These are phyloP conservation scores for Drymodes brunneopygia DNA, from an alignment of 2,113 vertebrate genomes.

Conservation along the genomic window DNA sequence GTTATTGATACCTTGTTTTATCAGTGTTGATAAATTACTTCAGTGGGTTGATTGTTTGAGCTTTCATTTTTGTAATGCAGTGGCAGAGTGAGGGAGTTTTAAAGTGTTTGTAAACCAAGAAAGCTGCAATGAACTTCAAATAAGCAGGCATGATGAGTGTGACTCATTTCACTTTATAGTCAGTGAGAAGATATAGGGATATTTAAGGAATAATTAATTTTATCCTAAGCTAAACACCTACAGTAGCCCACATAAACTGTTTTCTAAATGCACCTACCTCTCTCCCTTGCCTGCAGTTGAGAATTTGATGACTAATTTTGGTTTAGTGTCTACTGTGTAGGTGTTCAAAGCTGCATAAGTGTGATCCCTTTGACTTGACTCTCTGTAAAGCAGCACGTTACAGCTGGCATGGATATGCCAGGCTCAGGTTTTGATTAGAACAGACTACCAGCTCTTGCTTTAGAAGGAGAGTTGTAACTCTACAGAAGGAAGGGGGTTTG, in stretches of 20 bases:
- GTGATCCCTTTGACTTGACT: background rate
- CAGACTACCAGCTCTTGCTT: background rate
- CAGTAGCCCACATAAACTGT: background rate
- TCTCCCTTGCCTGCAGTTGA: background rate
- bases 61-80: background rate
- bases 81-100: background rate
- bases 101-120: background rate
- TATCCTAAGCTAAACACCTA: background rate
- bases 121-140: background rate
- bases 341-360: background rate
- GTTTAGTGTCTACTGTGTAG: background rate
- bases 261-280: background rate
- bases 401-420: background rate
- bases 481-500: accelerated
- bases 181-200: background rate
- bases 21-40: background rate
- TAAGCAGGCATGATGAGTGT: background rate
- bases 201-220: background rate
- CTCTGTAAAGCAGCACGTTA: background rate
- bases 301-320: background rate
- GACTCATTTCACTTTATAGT: background rate
- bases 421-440: background rate
- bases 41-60: background rate
- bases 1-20: background rate
- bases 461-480: background rate